These are phyloP conservation scores for Caenorhabditis sinica DNA, from an alignment of 2,888 invertebrate genomes.

Conservation along the genomic window DNA sequence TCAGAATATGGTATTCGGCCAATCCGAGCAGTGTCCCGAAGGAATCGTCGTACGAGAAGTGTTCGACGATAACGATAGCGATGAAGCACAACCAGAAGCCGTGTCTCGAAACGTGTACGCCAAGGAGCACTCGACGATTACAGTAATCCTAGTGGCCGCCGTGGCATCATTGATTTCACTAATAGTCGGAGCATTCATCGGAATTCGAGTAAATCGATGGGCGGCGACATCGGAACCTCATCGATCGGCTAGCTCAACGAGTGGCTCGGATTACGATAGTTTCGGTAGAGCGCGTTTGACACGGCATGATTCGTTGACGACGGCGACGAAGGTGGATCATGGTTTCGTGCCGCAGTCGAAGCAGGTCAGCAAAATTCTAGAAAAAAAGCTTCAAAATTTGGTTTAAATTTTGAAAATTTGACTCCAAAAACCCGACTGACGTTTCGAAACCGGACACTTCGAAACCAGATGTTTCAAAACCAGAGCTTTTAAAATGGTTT, in stretches of 20 bases:
- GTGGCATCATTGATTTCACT: slow-evolving; percentile 56
- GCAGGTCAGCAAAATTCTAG: too few relatives aligned
- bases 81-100: slow-evolving; percentile 51
- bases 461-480: too few relatives aligned
- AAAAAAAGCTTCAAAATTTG: too few relatives aligned
- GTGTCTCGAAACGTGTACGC: slow-evolving; percentile 30
- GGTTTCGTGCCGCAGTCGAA: slow-evolving; percentile 75
- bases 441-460: too few relatives aligned
- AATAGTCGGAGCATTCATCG: slow-evolving; percentile 60
- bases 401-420: too few relatives aligned
- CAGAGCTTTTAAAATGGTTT: too few relatives aligned
- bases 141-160: slow-evolving; percentile 42
- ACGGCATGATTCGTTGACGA: slow-evolving; percentile 82
- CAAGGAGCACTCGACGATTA: slow-evolving; percentile 57
- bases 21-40: slow-evolving; percentile 81
- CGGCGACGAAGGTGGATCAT: slow-evolving; percentile 76
- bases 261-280: slow-evolving; percentile 76
- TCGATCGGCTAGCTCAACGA: slow-evolving; percentile 73
- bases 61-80: slow-evolving; percentile 53
- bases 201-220: slow-evolving; percentile 60
- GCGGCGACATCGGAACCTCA: slow-evolving; percentile 68
- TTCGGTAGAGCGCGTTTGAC: slow-evolving; percentile 75
- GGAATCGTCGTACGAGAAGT: slow-evolving; percentile 68
- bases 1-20: slow-evolving; percentile 80
- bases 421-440: too few relatives aligned